phyloP scores from a whole-genome alignment of 2,888 invertebrate species.

The Pseudococcus longispinus region DNA sequence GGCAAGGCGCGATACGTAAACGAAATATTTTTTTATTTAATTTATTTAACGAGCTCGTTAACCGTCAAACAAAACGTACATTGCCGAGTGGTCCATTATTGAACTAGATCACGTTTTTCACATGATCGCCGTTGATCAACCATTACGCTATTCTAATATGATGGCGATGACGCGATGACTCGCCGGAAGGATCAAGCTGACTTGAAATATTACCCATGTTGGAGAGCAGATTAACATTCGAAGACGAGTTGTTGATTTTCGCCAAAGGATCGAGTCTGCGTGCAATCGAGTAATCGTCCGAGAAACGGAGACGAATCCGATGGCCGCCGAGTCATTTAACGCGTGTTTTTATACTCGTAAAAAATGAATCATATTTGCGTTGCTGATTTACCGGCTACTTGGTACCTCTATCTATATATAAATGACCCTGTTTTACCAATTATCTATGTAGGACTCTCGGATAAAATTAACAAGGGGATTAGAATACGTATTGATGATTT shows the following conservation, averaged over 20 bases:
- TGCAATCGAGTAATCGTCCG: neutral
- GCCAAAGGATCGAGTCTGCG: neutral
- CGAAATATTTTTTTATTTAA: neutral
- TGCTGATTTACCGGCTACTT: neutral
- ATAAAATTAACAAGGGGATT: neutral
- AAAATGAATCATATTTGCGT: neutral
- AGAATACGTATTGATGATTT: neutral
- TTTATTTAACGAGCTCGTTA: slow-evolving; percentile 17
- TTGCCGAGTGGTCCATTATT: neutral
- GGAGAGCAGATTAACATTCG: neutral
- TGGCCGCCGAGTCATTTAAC: slow-evolving; percentile 26
- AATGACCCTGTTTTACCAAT: neutral
- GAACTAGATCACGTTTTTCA: neutral
- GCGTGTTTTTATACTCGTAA: slow-evolving; percentile 2
- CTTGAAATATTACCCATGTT: neutral
- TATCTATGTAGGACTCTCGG: neutral
- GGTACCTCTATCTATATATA: neutral
- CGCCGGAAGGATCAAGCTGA: neutral
- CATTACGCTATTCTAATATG: neutral
- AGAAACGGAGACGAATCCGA: neutral
- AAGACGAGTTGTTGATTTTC: neutral
- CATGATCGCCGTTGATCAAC: neutral
- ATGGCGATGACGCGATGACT: neutral
- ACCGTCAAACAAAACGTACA: neutral
- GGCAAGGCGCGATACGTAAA: neutral